A percentile compares a stretch with the other conserved stretches of the same genome.
Evolutionary conservation across 1,140 invertebrate genomes (phyloP).

Genomic region (Megalopta genalis): DNA sequence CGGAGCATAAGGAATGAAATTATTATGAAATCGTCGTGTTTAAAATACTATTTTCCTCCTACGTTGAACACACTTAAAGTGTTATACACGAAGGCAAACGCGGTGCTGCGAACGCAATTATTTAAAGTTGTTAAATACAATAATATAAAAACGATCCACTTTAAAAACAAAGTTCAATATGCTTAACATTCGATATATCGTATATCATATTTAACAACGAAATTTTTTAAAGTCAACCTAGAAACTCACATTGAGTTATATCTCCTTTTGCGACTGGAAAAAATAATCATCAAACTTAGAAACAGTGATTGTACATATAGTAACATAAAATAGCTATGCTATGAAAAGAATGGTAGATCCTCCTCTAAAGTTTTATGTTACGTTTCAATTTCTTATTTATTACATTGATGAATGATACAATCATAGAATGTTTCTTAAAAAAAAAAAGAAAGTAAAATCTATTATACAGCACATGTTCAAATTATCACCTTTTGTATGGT

Average conservation of each 20-base stretch:
- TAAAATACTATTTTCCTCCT: conserved; percentile 48
- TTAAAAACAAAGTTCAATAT: background rate
- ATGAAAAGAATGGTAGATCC: conserved; percentile 9
- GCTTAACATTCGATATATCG: conserved; percentile 30
- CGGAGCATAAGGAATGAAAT: conserved; percentile 76
- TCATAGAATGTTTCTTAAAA: background rate
- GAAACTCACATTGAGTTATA: conserved; percentile 28
- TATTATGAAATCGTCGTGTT: conserved; percentile 38
- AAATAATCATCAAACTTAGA: conserved; percentile 28
- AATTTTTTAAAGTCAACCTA: conserved; percentile 26
- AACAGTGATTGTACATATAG: conserved; percentile 40
- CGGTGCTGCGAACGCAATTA: conserved; percentile 12
- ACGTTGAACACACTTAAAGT: conserved; percentile 18
- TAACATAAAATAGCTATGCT: conserved; percentile 9
- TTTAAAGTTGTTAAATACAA: conserved; percentile 12
- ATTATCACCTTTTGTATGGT: conserved; percentile 17
- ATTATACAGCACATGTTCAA: background rate
- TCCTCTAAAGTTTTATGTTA: conserved; percentile 3
- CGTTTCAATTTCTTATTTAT: conserved; percentile 21
- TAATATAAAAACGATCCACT: conserved; percentile 7
- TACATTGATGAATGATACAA: background rate
- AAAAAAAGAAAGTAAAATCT: background rate
- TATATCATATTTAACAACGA: conserved; percentile 52
- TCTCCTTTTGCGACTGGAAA: conserved; percentile 8
- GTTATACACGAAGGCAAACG: conserved; percentile 7